phyloP scores from a whole-genome alignment of 2,113 vertebrate genomes.

The human region GRCh38 chrX:72987501-72988000 shows the following conservation, averaged over 20 bases:
- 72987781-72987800: neutral
- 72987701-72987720: neutral
- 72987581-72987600: neutral
- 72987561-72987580: neutral
- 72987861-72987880: neutral
- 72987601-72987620: neutral
- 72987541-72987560: neutral
- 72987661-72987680: neutral
- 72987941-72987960: neutral
- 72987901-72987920: neutral
- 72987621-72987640: neutral
- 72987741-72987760: neutral
- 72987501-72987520: neutral
- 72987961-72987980: neutral
- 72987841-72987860: neutral
- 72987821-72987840: neutral
- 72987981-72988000: neutral
- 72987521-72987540: neutral
- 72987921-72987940: neutral
- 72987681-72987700: neutral
- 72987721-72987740: neutral
- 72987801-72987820: neutral
- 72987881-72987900: neutral
- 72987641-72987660: neutral
- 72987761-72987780: neutral